Evolutionary conservation across 2,797 vertebrate species (phyloP).

Genomic region (Pangasius krempfi): DNA sequence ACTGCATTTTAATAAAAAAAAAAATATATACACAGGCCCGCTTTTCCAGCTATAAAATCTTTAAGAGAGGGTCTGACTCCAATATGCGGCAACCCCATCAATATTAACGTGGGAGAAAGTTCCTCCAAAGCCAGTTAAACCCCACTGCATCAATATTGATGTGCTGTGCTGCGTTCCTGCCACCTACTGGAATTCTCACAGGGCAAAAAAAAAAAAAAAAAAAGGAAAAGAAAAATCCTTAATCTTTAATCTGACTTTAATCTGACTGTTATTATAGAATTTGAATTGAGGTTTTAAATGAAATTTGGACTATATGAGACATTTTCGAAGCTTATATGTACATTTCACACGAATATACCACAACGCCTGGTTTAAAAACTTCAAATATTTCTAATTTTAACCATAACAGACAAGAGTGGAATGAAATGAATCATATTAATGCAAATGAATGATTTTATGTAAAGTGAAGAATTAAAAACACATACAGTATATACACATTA

Average conservation of each 20-base stretch:
- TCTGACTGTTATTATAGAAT: background rate
- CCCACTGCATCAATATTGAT: constrained; percentile 81
- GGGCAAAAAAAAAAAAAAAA: constrained; percentile 36
- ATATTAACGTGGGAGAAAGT: constrained; percentile 82
- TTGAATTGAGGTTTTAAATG: background rate
- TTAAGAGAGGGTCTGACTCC: constrained; percentile 72
- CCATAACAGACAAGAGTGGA: background rate
- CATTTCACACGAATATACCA: background rate
- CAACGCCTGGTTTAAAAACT: background rate
- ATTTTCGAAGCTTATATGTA: background rate
- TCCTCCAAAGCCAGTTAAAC: constrained; percentile 73
- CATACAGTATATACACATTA: constrained; percentile 22
- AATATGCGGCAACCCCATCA: constrained; percentile 77
- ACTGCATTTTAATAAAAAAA: constrained; percentile 54
- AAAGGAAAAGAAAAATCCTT: background rate
- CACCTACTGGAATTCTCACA: constrained; percentile 65
- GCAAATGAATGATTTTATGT: background rate
- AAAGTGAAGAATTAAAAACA: background rate
- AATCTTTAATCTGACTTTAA: constrained; percentile 2
- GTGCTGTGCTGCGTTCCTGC: constrained; percentile 67
- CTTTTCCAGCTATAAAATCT: constrained; percentile 75
- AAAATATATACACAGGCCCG: constrained; percentile 9
- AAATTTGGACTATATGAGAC: background rate
- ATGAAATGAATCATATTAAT: background rate
- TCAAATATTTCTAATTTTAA: background rate